Evolutionary conservation across 2,797 vertebrate genomes (phyloP), one percentile per base, ranked within the genome.

Genomic region (Odontamblyopus lacepedii): DNA sequence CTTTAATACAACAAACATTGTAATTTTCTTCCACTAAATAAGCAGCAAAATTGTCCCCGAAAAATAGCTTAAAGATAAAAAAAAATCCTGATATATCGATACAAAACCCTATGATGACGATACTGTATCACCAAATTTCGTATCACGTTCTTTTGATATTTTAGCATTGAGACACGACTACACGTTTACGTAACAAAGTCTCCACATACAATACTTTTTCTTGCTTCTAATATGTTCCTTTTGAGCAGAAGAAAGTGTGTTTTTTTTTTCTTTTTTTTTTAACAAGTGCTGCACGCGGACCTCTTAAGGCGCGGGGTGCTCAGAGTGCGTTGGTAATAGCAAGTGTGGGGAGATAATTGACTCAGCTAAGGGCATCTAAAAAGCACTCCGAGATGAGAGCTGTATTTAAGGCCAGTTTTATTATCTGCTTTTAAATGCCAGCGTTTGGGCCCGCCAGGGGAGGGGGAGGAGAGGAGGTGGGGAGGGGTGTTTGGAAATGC

Each of bases 391-490:
- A 89, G 89, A 93, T 87, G 87, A 92, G 88, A 89, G 83, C 85
- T 86, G 85, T 89, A 87, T 90, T 90, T 90, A 93, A 91, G 82
- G 83, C 84, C 86, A 90, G 83, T 92, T 90, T 91, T 88, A 89
- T 93, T 87, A 92, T 92, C 86, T 90, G 79, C 83, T 81, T 85
- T 83, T 86, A 93, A 93, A 93, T 92, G 91, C 91, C 93, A 93
- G 76, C 63, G 23, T 50, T 48, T 44, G 38, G 23, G 82, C 84
- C 85, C 80, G 74, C 72, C 81, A 12, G 60, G 13, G 30, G n/a
- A 35, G 30, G 60, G 16, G 27, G 26, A 13, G 8, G 12, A 16
- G 27, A 1, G 57, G 6, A 6, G 27, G 27, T 16, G 59, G 26
- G 85, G 76, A 78, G 78, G 71, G 70, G 72, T 79, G 85, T 75